These are phyloP conservation scores for Apteryx owenii DNA, from an alignment of 2,113 vertebrate species.

Conservation along the genomic window DNA sequence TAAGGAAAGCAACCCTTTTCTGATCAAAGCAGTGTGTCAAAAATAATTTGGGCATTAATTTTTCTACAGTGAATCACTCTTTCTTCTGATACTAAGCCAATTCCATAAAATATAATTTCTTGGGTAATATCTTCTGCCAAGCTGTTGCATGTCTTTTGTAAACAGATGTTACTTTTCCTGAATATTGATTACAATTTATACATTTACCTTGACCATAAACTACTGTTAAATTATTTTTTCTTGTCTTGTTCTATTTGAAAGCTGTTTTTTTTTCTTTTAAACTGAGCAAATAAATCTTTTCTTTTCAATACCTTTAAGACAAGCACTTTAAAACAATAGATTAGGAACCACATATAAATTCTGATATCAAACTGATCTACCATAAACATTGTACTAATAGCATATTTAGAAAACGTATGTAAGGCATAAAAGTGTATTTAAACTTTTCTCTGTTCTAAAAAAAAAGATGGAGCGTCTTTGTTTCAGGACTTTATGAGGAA, in stretches of 20 bases:
- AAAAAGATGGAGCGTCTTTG: not conserved
- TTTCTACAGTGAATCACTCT: not conserved
- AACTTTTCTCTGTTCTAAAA: not conserved
- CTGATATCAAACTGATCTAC: not conserved
- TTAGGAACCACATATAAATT: not conserved
- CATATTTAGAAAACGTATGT: not conserved
- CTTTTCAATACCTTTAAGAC: not conserved
- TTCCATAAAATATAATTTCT: not conserved
- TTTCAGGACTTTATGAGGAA: not conserved
- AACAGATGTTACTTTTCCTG: not conserved
- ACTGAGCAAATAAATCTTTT: not conserved
- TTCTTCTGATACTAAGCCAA: not conserved
- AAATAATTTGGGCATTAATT: constrained; percentile 9
- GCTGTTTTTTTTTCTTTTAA: not conserved
- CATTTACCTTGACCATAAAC: not conserved
- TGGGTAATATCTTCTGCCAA: not conserved
- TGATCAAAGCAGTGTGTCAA: not conserved
- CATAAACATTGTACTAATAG: not conserved
- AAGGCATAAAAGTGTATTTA: not conserved
- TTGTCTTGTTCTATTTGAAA: not conserved
- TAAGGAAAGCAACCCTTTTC: not conserved
- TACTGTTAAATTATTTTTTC: not conserved
- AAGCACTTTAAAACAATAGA: not conserved
- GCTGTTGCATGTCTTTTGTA: not conserved
- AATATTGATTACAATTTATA: not conserved